Percentiles rank a stretch among this genome's conserved stretches.
phyloP scores from a whole-genome alignment of 2,888 invertebrate species.

The Calliopum simillimum region DNA sequence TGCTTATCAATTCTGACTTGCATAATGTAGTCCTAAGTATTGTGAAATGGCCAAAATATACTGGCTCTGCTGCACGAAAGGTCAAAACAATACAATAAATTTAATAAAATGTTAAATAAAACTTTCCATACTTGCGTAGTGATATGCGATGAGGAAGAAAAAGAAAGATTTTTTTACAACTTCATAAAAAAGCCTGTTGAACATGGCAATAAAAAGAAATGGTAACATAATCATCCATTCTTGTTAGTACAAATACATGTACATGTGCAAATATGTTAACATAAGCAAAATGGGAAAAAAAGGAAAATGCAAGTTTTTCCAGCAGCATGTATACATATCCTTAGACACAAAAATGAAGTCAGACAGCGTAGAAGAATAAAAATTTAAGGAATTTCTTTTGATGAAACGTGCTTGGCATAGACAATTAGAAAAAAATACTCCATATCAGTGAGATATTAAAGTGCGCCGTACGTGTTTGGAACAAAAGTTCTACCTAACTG shows the following conservation, averaged over 20 bases:
- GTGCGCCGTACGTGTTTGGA: too few relatives aligned
- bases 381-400: conserved; percentile 33
- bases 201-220: conserved; percentile 21
- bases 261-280: conserved; percentile 15
- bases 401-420: conserved; percentile 31
- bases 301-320: conserved; percentile 15
- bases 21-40: too few relatives aligned
- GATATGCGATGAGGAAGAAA: not conserved
- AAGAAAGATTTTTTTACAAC: conserved; percentile 8
- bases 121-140: not conserved
- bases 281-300: not conserved
- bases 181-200: conserved; percentile 35
- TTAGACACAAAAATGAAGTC: conserved; percentile 26
- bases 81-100: conserved; percentile 29
- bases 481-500: too few relatives aligned
- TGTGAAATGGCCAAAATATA: not conserved
- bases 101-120: conserved; percentile 26
- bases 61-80: not conserved
- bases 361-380: conserved; percentile 33
- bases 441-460: not conserved
- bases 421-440: not conserved
- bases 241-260: not conserved
- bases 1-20: too few relatives aligned
- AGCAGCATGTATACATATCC: not conserved
- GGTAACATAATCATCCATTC: not conserved